A percentile compares a stretch with the other conserved stretches of the same genome.
Evolutionary conservation across 2,797 vertebrate species (phyloP).

Genomic region (Myiothlypis chrysogaster): DNA sequence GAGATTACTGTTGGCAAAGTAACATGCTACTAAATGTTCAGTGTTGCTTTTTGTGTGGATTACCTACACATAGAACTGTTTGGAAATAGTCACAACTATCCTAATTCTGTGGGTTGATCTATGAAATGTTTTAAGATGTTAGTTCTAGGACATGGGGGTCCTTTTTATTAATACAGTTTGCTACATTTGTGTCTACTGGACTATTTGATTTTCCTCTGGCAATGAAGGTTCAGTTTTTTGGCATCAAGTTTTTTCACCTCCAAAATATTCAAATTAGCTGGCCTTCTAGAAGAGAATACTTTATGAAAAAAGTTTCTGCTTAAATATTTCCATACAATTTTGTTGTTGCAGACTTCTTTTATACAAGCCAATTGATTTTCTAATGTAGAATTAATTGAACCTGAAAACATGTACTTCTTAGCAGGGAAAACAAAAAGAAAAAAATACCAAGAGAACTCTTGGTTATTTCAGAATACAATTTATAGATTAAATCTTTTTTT

Average conservation of each 20-base stretch:
- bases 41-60: not conserved
- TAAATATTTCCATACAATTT: not conserved
- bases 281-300: not conserved
- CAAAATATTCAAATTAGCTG: not conserved
- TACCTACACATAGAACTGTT: not conserved
- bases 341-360: not conserved
- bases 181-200: not conserved
- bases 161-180: not conserved
- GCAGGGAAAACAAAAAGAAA: not conserved
- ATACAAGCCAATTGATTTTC: not conserved
- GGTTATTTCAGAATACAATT: not conserved
- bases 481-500: not conserved
- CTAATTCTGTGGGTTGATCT: not conserved
- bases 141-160: not conserved
- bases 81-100: not conserved
- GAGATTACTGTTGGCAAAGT: not conserved
- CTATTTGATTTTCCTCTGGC: not conserved
- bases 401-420: not conserved
- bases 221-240: not conserved
- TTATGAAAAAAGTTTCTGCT: not conserved
- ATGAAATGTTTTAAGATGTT: not conserved
- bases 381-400: not conserved
- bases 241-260: not conserved
- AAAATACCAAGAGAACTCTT: not conserved
- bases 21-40: not conserved